Percentiles rank a stretch among this genome's conserved stretches.
phyloP scores from a whole-genome alignment of 1,140 invertebrate genomes.

The Pogonognathellus flavescens region DNA sequence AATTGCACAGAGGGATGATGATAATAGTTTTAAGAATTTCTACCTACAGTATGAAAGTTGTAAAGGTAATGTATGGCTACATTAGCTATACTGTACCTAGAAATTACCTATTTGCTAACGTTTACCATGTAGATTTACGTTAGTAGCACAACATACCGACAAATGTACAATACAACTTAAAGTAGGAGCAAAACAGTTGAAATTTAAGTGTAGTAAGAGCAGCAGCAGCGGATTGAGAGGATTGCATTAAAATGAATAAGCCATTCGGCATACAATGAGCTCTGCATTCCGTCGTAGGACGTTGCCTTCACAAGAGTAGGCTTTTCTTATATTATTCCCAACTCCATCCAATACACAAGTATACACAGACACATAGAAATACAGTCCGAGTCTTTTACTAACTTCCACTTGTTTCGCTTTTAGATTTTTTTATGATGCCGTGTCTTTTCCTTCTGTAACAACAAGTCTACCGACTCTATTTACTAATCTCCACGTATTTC shows the following conservation, averaged over 20 bases:
- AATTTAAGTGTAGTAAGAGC: background rate
- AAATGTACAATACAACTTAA: background rate
- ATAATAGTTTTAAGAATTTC: too few species aligned
- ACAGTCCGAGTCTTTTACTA: background rate
- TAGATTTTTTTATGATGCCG: too few species aligned
- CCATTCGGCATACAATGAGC: constrained; percentile 42
- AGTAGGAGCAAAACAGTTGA: background rate
- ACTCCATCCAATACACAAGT: background rate
- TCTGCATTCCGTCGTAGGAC: constrained; percentile 54
- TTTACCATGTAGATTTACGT: background rate
- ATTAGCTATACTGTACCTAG: too few species aligned
- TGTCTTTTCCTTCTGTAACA: background rate
- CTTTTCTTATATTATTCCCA: background rate
- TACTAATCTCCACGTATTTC: too few species aligned
- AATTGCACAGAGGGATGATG: too few species aligned
- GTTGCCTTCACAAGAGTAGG: constrained; percentile 27
- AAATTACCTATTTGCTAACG: too few species aligned
- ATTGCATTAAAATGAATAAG: constrained; percentile 37
- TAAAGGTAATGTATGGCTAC: too few species aligned
- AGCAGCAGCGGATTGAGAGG: background rate
- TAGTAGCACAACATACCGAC: background rate
- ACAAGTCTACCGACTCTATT: background rate
- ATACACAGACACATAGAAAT: background rate
- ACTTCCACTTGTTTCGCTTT: too few species aligned
- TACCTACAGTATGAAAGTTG: too few species aligned